These are phyloP conservation scores for Seriola dumerili DNA, from an alignment of 2,113 vertebrate species.

Conservation along the genomic window DNA sequence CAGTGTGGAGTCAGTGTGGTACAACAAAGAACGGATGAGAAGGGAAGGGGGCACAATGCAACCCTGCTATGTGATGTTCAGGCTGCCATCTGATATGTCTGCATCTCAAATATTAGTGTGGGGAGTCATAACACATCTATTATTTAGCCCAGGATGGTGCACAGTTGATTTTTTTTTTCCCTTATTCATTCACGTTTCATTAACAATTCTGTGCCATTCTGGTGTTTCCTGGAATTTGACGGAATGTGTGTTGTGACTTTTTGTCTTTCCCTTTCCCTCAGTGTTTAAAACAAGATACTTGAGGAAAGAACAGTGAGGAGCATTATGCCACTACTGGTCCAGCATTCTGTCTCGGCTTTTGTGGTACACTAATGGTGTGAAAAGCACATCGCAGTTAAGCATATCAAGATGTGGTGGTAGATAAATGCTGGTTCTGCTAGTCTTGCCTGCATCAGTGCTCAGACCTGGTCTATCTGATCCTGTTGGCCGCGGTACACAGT, in stretches of 20 bases:
- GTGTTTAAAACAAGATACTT: background rate
- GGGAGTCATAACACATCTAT: constrained; percentile 63
- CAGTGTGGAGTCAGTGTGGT: background rate
- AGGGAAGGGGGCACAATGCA: background rate
- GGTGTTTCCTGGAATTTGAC: constrained; percentile 3
- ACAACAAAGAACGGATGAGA: constrained; percentile 12
- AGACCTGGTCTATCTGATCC: constrained; percentile 99
- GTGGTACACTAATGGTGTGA: background rate
- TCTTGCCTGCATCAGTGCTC: constrained; percentile 59
- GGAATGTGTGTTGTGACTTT: background rate
- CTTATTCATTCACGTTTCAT: background rate
- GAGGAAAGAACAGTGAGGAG: background rate
- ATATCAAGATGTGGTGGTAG: constrained; percentile 7
- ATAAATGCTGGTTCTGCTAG: constrained; percentile 38
- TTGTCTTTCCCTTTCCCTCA: background rate
- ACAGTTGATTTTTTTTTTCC: background rate
- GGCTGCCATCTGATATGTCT: constrained; percentile 4
- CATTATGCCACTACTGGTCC: background rate
- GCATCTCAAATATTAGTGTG: background rate
- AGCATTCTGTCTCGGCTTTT: background rate
- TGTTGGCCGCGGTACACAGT: constrained; percentile 96
- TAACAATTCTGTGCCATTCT: background rate
- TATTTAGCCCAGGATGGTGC: constrained; percentile 51
- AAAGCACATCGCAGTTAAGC: constrained; percentile 7
- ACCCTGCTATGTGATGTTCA: constrained; percentile 1